phyloP scores from a whole-genome alignment of 2,113 vertebrate species.

The Aspidoscelis tigris region DNA sequence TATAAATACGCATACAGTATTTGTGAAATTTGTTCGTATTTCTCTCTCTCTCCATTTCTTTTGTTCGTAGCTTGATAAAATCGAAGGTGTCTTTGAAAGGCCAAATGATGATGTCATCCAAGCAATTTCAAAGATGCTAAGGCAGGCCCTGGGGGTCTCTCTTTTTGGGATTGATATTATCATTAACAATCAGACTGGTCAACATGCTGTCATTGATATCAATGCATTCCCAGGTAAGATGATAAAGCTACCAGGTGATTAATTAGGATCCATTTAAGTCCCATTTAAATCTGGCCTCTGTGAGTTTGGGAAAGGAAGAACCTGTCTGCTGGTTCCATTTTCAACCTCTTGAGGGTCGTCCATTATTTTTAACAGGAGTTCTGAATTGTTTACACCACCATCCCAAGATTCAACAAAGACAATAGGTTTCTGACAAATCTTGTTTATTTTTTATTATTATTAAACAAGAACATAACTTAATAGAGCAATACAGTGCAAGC shows the following conservation, averaged over 20 bases:
- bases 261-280: background rate
- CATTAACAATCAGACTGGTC: conserved; percentile 97
- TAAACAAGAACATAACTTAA: no score
- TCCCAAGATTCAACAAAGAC: no score
- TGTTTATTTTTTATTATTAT: no score
- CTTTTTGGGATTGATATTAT: conserved; percentile 98
- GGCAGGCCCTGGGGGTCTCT: conserved; percentile 90
- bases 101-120: conserved; percentile 93
- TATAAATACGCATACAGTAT: background rate
- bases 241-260: background rate
- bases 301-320: background rate
- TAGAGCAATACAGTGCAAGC: no score
- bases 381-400: background rate
- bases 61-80: conserved; percentile 87
- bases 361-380: background rate
- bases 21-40: background rate
- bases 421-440: no score
- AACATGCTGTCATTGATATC: conserved; percentile 96
- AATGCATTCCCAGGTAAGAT: conserved; percentile 96
- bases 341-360: background rate
- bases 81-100: conserved; percentile 92
- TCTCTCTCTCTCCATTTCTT: background rate
- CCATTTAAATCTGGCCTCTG: background rate
- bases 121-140: conserved; percentile 87
- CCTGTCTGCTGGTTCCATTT: no score